Evolutionary conservation across 2,888 invertebrate species (phyloP).

Genomic region (Aethes cnicana): DNA sequence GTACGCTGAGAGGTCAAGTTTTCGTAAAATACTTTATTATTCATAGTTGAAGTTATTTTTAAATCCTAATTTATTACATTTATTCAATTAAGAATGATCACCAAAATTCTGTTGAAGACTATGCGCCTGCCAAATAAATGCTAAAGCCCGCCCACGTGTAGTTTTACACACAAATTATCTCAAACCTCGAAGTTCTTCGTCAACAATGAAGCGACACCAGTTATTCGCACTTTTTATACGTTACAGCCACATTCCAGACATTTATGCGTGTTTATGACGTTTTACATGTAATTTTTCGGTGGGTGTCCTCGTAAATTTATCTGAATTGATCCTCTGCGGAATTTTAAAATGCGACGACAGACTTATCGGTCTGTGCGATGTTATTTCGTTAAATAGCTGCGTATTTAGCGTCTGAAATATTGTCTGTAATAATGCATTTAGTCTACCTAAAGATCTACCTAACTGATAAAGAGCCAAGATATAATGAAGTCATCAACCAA

Average conservation of each 20-base stretch:
- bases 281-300: not conserved
- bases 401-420: too few species aligned
- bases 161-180: slow-evolving; percentile 1
- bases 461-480: too few species aligned
- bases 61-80: too few species aligned
- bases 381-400: not conserved
- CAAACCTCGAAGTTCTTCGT: not conserved
- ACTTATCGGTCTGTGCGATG: not conserved
- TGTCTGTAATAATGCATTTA: too few species aligned
- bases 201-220: not conserved
- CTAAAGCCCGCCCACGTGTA: not conserved
- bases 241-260: slow-evolving; percentile 2
- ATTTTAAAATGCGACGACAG: slow-evolving; percentile 4
- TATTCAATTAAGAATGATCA: too few species aligned
- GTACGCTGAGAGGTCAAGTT: too few species aligned
- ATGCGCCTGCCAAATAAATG: not conserved
- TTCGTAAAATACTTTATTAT: too few species aligned
- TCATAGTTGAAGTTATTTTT: too few species aligned
- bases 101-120: not conserved
- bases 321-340: not conserved
- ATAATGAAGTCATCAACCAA: too few species aligned
- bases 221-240: slow-evolving; percentile 8
- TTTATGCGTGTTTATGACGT: slow-evolving; percentile 11
- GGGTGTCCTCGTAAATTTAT: slow-evolving; percentile 15
- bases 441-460: too few species aligned